Conservation (phyloP, 2,113 vertebrate species). For the Gopherus evgoodei region DNA sequence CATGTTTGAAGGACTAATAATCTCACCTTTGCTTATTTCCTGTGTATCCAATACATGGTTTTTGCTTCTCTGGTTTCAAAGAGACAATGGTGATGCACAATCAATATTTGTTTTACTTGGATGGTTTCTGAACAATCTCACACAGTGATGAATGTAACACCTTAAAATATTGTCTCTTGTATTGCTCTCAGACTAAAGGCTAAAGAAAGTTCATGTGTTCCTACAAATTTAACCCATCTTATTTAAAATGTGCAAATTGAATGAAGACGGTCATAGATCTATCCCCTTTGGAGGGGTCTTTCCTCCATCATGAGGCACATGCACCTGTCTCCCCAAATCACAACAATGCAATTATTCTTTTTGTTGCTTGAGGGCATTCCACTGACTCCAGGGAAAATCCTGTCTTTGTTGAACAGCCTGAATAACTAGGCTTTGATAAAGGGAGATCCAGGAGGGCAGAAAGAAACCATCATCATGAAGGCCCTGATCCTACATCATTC, state of each 20-base stretch:
- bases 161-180: conserved; percentile 7
- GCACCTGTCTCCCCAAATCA: background rate
- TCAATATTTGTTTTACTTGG: background rate
- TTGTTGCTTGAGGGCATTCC: background rate
- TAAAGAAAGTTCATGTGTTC: background rate
- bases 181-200: background rate
- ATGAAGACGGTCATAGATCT: background rate
- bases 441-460: background rate
- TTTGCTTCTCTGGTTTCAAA: background rate
- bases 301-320: background rate
- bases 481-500: background rate
- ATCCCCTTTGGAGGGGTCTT: background rate
- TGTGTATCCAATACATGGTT: background rate
- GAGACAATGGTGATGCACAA: background rate
- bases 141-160: background rate
- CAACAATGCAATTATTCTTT: background rate
- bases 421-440: background rate
- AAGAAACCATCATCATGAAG: background rate
- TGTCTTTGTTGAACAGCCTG: background rate
- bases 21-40: background rate
- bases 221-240: background rate
- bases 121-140: background rate
- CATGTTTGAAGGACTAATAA: background rate
- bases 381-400: background rate
- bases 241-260: background rate